Conservation (phyloP, 2,888 invertebrate genomes). For the Dinocampus coccinellae region DNA sequence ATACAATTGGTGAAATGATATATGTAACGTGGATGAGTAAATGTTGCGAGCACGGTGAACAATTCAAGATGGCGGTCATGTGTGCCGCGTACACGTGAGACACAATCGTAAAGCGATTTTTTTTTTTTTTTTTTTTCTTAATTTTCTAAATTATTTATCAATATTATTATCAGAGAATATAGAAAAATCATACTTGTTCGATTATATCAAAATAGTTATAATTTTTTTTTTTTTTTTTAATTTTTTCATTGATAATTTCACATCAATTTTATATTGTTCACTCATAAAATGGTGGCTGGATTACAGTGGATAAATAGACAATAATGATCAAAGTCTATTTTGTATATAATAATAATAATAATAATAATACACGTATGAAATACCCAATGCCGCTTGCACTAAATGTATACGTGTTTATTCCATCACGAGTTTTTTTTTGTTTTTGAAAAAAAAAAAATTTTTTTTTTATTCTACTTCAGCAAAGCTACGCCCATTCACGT, state of each 20-base stretch:
- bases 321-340: neutral
- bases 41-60: slow-evolving; percentile 45
- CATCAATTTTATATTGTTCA: neutral
- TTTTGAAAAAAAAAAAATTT: too few species aligned
- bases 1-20: too few species aligned
- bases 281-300: neutral
- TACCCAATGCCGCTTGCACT: too few species aligned
- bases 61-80: slow-evolving; percentile 45
- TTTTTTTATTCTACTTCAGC: slow-evolving; percentile 26
- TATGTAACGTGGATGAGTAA: too few species aligned
- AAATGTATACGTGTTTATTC: neutral
- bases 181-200: too few species aligned
- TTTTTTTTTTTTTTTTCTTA: neutral
- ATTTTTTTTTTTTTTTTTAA: too few species aligned
- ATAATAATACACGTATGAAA: too few species aligned
- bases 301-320: neutral
- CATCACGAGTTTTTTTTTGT: slow-evolving; percentile 21
- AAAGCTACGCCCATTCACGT: slow-evolving; percentile 22
- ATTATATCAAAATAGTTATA: too few species aligned
- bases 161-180: neutral
- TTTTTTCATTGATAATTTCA: neutral
- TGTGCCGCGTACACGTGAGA: slow-evolving; percentile 43
- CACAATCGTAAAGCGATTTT: too few species aligned
- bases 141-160: neutral
- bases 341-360: neutral